A percentile compares a stretch with the other conserved stretches of the same genome.
Conservation (phyloP, 2,113 vertebrate species). For the Brienomyrus brachyistius region DNA sequence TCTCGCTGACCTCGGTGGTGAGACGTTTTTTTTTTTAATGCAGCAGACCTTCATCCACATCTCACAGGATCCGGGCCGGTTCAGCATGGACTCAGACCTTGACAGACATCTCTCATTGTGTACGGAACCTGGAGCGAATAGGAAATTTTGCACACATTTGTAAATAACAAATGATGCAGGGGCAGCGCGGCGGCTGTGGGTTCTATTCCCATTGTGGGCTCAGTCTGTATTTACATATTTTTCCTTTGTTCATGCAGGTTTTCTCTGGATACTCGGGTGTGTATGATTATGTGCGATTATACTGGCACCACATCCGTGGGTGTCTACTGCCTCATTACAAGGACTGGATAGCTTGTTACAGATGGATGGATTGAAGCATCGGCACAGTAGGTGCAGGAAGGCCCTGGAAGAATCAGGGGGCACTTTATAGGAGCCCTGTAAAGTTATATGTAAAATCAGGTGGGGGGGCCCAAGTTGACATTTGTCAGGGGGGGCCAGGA, state of each 20-base stretch:
- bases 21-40: not conserved
- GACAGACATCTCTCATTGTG: not conserved
- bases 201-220: not conserved
- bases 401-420: not conserved
- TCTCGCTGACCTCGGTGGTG: not conserved
- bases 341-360: not conserved
- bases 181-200: not conserved
- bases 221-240: not conserved
- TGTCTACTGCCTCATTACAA: not conserved
- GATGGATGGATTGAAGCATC: not conserved
- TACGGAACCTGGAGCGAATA: not conserved
- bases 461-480: not conserved
- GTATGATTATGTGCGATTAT: not conserved
- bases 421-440: not conserved
- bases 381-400: not conserved
- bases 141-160: not conserved
- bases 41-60: not conserved
- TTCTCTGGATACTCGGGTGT: not conserved
- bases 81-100: not conserved
- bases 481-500: not conserved
- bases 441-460: not conserved
- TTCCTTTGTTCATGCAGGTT: not conserved
- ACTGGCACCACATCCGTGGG: not conserved
- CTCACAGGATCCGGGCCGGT: not conserved
- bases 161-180: not conserved